Percentiles rank a stretch among this genome's conserved stretches.
These are phyloP conservation scores for Tinea semifulvella DNA, from an alignment of 2,888 invertebrate genomes.

Conservation along the genomic window DNA sequence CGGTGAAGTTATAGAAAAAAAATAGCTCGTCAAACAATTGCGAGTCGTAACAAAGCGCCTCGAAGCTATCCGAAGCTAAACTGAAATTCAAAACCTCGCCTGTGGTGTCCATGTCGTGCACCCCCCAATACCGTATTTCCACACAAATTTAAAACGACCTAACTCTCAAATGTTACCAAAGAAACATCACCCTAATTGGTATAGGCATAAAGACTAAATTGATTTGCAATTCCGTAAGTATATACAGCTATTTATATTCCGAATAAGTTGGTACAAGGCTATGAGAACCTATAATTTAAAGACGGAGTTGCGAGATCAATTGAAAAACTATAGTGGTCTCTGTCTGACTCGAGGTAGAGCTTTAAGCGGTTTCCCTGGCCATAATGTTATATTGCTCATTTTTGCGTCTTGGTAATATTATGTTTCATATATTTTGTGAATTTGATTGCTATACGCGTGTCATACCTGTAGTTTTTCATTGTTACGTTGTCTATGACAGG, in stretches of 20 bases:
- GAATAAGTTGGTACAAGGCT: conserved; percentile 45
- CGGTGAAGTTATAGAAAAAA: conserved; percentile 44
- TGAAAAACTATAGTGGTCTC: conserved; percentile 35
- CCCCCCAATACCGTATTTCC: conserved; percentile 66
- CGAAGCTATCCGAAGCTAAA: conserved; percentile 65
- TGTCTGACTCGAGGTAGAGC: conserved; percentile 30
- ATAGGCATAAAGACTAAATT: conserved; percentile 24
- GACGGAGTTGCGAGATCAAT: conserved; percentile 43
- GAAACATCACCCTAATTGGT: conserved; percentile 16
- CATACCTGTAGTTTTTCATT: conserved; percentile 43
- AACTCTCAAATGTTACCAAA: conserved; percentile 19
- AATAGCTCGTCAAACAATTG: conserved; percentile 42
- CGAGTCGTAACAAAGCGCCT: conserved; percentile 58
- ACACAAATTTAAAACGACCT: conserved; percentile 27
- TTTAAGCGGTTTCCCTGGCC: conserved; percentile 39
- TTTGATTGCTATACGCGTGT: conserved; percentile 60
- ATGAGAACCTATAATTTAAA: conserved; percentile 68
- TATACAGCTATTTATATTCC: background rate
- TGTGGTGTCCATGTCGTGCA: conserved; percentile 63
- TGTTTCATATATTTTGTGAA: conserved; percentile 65
- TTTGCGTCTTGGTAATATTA: conserved; percentile 52
- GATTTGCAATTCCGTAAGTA: conserved; percentile 14
- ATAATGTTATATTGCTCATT: conserved; percentile 51
- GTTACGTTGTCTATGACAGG: too few relatives aligned
- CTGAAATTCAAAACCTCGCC: conserved; percentile 67